phyloP scores from a whole-genome alignment of 2,888 invertebrate species.

The Endotricha flammealis region DNA sequence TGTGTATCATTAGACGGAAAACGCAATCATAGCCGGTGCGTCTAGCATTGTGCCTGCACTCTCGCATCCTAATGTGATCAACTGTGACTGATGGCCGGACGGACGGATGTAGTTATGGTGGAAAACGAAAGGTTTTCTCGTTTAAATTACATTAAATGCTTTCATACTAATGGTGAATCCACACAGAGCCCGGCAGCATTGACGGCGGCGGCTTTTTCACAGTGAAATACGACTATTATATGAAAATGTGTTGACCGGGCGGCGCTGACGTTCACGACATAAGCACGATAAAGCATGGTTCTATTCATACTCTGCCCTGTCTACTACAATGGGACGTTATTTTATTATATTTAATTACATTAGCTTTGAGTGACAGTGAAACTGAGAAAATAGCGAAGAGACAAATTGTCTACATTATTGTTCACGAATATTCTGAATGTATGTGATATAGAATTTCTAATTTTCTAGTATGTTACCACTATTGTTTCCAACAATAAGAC shows the following conservation, averaged over 20 bases:
- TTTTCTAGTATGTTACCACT: not conserved
- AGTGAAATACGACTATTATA: too few relatives aligned
- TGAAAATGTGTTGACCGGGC: too few relatives aligned
- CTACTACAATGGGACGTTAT: too few relatives aligned
- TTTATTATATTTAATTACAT: not conserved
- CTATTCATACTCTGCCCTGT: too few relatives aligned
- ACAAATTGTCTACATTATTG: not conserved
- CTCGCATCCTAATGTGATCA: conserved; percentile 2
- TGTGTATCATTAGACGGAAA: not conserved
- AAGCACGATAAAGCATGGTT: too few relatives aligned
- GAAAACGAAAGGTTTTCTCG: not conserved
- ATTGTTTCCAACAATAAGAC: not conserved
- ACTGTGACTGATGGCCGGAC: not conserved
- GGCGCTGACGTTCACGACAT: too few relatives aligned
- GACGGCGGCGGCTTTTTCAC: too few relatives aligned
- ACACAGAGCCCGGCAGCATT: too few relatives aligned
- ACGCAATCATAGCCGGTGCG: not conserved
- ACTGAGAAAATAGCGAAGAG: not conserved
- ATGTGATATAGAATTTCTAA: not conserved
- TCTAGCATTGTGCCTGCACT: not conserved
- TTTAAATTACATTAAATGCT: not conserved
- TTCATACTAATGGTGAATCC: too few relatives aligned
- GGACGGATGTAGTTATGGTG: not conserved
- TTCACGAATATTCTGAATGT: not conserved
- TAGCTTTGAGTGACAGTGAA: not conserved